These are phyloP conservation scores for Punctoribates punctum DNA, from an alignment of 2,888 invertebrate species.

Conservation along the genomic window DNA sequence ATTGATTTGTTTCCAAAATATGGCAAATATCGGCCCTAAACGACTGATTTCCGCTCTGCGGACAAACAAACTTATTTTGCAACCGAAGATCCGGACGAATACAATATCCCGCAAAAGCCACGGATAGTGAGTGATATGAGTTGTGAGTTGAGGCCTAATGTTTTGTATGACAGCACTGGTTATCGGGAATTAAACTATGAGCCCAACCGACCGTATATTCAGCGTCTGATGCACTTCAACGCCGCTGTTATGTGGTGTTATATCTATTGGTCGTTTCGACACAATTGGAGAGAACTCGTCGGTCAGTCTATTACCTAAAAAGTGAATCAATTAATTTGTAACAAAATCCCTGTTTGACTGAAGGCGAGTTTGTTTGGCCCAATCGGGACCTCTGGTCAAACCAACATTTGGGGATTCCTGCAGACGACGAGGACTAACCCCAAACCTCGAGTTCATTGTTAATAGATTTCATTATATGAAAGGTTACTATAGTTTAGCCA, in stretches of 20 bases:
- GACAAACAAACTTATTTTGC: too few relatives aligned
- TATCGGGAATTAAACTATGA: conserved; percentile 42
- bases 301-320: not conserved
- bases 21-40: not conserved
- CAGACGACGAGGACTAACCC: conserved; percentile 35
- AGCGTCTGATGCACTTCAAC: not conserved
- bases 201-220: not conserved
- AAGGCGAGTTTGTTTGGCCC: conserved; percentile 37
- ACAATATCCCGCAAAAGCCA: not conserved
- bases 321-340: not conserved
- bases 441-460: not conserved
- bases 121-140: not conserved
- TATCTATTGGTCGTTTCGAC: conserved; percentile 32
- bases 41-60: too few relatives aligned
- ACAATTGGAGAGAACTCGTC: conserved; percentile 39
- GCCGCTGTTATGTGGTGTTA: conserved; percentile 36
- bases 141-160: not conserved
- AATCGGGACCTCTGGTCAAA: conserved; percentile 21
- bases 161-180: too few relatives aligned
- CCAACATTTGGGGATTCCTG: conserved; percentile 42
- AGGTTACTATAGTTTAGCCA: not conserved
- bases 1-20: not conserved
- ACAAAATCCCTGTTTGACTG: not conserved
- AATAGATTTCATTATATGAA: not conserved
- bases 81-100: not conserved